Evolutionary conservation across 2,797 vertebrate species (phyloP), one percentile per base, ranked within the genome.

Genomic region (Jordanella pulchra): DNA sequence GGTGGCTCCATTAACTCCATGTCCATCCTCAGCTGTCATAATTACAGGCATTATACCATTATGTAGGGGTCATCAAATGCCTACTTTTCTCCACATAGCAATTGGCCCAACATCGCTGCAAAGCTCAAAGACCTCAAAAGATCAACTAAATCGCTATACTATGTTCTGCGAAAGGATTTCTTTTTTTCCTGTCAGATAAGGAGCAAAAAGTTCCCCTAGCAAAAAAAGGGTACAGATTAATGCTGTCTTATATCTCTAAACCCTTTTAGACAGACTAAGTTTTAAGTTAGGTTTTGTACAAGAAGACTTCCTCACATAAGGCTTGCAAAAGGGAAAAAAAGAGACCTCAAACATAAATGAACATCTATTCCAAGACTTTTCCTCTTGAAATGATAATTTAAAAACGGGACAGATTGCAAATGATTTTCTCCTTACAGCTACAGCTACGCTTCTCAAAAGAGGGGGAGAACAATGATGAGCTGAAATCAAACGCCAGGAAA

Each of bases 31-130:
- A 45, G 74, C 74, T 69, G 80, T 79, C 84, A 71, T 90, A 87
- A 92, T 92, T 85, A 84, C 77, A 76, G 80, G 65, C 85, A 78
- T 90, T 85, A 88, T 51, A 30, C 67, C 80, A 82, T 77, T 83
- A 87, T 66, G 80, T 76, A 51, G 75, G 77, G 88, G 88, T 91
- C 83, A 86, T 79, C 82, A 68, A 80, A 87, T 80, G 75, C 54
- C 76, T 78, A 35, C 78, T 84, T 81, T 78, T 77, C 77, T 76
- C 79, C 71, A 39, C 68, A 79, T 75, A 66, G 83, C 81, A 82
- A 81, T 88, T 84, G 39, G 73, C 51, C 72, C 69, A 71, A 83
- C 78, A 69, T 47, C 25, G 72, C 85, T 10, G 70, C 67, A 3
- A 4, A 21, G 68, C 66, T 82, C 68, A 76, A 72, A 69, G 84